Evolutionary conservation across 2,888 invertebrate genomes (phyloP), one percentile per base, ranked within the genome.

Genomic region (Bugula neritina): DNA sequence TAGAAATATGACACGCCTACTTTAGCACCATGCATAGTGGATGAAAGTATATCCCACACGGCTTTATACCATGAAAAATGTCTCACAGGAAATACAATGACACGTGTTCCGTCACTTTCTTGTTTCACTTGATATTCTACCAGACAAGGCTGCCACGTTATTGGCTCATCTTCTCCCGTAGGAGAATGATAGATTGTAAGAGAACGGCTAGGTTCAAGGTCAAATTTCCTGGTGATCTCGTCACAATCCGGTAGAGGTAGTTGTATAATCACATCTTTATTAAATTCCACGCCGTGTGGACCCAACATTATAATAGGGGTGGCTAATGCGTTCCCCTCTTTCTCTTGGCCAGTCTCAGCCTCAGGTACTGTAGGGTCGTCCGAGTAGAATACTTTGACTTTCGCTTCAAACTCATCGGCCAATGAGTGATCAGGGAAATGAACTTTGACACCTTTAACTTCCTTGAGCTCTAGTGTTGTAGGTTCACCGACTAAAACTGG

Each of bases 21-120:
- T 70, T 76, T 78, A 0, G 79, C 78, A 54, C 76, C 77, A 71
- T 77, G 74, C 1, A 79, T 35, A 1, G 75, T 74, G 10, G 75
- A 58, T 2, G 78, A 74, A n/a, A 79, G 70, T 1, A 77, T 72
- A 55, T 79, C 79, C 80, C 80, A 80, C 1, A 80, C 74, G 35
- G 76, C 76, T 74, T 78, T 78, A 71, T 80, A 80, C 72, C 79
- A 80, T 35, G 78, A 79, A 70, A 80, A 80, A 71, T 80, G 80
- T 29, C 72, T 73, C 3, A 80, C 79, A 13, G 75, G 73, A 73
- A 80, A 79, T 0, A 75, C 74, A 0, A 79, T 75, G 10, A 69
- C 58, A 72, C 69, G 71, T 0, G 74, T 35, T n/a, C 75, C 75
- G 52, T 69, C 35, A 21, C 35, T 35, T 34, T 71, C 58, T 1